These are phyloP conservation scores for Tiliqua scincoides DNA, from an alignment of 2,113 vertebrate species.

Conservation along the genomic window DNA sequence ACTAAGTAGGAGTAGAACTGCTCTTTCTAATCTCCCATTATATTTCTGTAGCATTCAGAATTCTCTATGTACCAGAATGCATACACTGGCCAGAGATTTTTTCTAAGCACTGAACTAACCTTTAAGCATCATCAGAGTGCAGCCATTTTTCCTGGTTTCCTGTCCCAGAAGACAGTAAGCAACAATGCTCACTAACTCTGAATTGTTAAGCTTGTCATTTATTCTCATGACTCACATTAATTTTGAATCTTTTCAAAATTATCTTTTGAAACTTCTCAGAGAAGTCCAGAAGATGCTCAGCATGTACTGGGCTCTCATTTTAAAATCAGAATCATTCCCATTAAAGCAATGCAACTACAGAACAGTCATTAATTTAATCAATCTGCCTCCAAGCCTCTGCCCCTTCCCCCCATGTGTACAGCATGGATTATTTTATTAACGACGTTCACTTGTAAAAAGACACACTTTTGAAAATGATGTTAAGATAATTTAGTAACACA, in stretches of 20 bases:
- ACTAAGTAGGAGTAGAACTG: neutral
- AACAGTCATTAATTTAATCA: neutral
- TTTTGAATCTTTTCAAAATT: neutral
- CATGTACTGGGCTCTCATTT: neutral
- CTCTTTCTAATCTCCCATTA: neutral
- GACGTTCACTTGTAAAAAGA: neutral
- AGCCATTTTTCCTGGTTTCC: neutral
- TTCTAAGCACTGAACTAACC: neutral
- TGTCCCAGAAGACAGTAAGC: neutral
- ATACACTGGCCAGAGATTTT: neutral
- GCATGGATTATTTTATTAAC: neutral
- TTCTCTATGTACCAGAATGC: neutral
- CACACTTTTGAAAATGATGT: neutral
- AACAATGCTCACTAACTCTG: neutral
- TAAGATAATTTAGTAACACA: neutral
- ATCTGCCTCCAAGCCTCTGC: too few species aligned
- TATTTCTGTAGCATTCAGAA: neutral
- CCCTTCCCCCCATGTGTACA: too few species aligned
- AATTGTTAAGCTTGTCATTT: neutral
- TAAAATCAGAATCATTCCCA: neutral
- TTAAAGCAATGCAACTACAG: neutral
- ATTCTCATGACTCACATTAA: too few species aligned
- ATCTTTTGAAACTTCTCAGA: neutral
- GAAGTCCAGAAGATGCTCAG: neutral
- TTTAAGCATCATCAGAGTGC: neutral